Evolutionary conservation across 2,797 vertebrate genomes (phyloP), one percentile per base, ranked within the genome.

Genomic region (Chaetodon trifasciatus): DNA sequence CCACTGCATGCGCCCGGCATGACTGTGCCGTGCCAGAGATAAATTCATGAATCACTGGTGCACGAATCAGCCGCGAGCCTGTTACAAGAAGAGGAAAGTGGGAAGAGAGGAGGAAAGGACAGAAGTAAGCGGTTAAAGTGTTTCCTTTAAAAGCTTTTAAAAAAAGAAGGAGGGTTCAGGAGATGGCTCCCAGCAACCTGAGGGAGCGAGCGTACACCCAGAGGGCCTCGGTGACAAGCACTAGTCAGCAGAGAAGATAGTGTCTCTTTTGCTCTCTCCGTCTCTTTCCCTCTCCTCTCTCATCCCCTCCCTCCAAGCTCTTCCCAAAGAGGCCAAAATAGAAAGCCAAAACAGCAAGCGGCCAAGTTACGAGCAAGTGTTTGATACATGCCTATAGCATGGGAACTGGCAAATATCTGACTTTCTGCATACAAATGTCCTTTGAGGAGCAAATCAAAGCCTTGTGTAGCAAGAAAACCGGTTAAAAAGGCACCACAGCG

Each of bases 41-140:
- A 86, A 94, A 91, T 92, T 92, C 91, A 94, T 93, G 93, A 94
- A 92, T 95, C 92, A 91, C 83, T 88, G 88, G 87, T 88, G 88
- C 88, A 90, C 79, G 24, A 94, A 90, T 92, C 87, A 86, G 86
- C 92, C 88, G 82, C 79, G 12, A 93, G 92, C 85, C 89, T 86
- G 87, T 84, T 88, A 64, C 67, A 60, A 77, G 78, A 70, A 46
- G 72, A 78, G 74, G 68, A 76, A 83, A 84, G 76, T 58, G 70
- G 85, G 53, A 71, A 81, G 66, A 72, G 47, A 60, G 49, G 70
- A 52, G 53, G 74, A 68, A 76, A 81, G 86, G 87, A 86, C 81
- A 82, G 60, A 83, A 78, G 63, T 83, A 88, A 83, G 83, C 24
- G 50, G 71, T 78, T 86, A 86, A 89, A 92, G 78, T 55, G 87